Conservation (phyloP, 2,888 invertebrate species). For the Scaptomyza reducta region DNA sequence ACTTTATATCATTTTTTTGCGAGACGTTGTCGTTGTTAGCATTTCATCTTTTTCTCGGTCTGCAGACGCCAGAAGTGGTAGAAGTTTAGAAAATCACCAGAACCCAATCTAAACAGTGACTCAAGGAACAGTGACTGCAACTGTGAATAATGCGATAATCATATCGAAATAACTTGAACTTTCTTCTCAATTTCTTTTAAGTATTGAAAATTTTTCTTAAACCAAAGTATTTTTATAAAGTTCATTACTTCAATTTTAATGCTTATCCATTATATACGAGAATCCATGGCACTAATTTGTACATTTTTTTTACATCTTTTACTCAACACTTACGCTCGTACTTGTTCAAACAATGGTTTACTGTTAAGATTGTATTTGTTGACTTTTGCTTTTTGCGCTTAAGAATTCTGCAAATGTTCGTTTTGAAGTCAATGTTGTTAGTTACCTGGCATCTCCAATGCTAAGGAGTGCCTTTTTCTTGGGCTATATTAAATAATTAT, state of each 20-base stretch:
- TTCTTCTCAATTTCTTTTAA: no score
- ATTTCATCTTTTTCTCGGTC: conserved; percentile 26
- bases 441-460: conserved; percentile 36
- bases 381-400: neutral
- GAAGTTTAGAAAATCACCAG: conserved; percentile 16
- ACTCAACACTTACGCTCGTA: neutral
- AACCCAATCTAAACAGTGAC: conserved; percentile 34
- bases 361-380: neutral
- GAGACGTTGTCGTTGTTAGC: conserved; percentile 54
- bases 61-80: conserved; percentile 26
- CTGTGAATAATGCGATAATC: neutral
- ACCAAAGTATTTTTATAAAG: no score
- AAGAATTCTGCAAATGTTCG: conserved; percentile 8
- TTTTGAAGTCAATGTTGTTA: conserved; percentile 26
- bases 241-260: no score
- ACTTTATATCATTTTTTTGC: conserved; percentile 76
- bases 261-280: no score
- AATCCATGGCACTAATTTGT: no score
- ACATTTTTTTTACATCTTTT: no score
- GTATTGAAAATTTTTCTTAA: no score
- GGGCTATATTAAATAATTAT: conserved; percentile 76
- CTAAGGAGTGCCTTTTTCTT: conserved; percentile 39
- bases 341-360: neutral
- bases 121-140: neutral
- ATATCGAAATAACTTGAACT: no score